These are phyloP conservation scores for Sericinus montela DNA, from an alignment of 2,888 invertebrate species.

Conservation along the genomic window DNA sequence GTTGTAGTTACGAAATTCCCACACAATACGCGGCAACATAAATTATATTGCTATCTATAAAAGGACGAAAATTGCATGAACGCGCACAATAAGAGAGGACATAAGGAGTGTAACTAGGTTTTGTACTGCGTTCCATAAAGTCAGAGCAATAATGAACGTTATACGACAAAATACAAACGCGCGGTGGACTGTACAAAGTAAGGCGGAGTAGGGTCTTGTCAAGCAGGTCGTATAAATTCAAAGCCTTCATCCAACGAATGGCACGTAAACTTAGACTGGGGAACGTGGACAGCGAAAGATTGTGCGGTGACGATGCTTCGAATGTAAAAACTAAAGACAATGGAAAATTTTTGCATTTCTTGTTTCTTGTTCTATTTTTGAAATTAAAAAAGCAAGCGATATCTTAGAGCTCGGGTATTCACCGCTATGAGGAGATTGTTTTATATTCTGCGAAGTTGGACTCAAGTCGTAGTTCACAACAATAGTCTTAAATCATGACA, in stretches of 20 bases:
- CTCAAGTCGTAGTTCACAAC: too few species aligned
- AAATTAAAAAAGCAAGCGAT: background rate
- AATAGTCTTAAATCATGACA: too few species aligned
- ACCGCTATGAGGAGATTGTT: too few species aligned
- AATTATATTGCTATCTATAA: slow-evolving; percentile 10
- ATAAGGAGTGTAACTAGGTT: slow-evolving; percentile 21
- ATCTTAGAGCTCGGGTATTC: too few species aligned
- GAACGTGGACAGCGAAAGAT: slow-evolving; percentile 29
- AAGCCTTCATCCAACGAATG: slow-evolving; percentile 35
- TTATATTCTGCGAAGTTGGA: too few species aligned
- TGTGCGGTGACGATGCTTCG: slow-evolving; percentile 14
- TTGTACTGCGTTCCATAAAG: slow-evolving; percentile 18
- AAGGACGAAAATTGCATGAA: slow-evolving; percentile 12
- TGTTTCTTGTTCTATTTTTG: background rate
- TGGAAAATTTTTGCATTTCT: slow-evolving; percentile 9
- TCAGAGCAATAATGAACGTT: slow-evolving; percentile 20
- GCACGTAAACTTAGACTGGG: slow-evolving; percentile 40
- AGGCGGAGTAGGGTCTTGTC: slow-evolving; percentile 29
- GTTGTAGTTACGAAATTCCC: slow-evolving; percentile 2
- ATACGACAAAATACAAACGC: slow-evolving; percentile 26
- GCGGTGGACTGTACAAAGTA: slow-evolving; percentile 38
- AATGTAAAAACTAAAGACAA: slow-evolving; percentile 12
- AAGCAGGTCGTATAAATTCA: slow-evolving; percentile 66
- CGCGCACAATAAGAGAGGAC: slow-evolving; percentile 12
- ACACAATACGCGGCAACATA: slow-evolving; percentile 2